Conservation (phyloP, 2,888 invertebrate species). For the Zhuqinia jingwanae region DNA sequence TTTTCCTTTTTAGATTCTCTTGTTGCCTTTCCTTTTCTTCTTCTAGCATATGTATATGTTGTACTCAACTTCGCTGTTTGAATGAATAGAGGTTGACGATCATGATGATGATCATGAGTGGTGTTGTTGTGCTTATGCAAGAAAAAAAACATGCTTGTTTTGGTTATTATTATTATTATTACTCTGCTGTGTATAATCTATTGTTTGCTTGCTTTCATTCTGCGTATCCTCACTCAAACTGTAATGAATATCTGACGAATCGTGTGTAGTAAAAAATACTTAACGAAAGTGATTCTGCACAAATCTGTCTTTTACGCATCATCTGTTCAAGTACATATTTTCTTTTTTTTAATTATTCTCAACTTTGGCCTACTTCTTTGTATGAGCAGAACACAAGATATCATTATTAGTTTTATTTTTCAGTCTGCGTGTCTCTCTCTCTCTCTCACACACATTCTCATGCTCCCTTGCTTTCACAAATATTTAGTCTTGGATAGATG, state of each 20-base stretch:
- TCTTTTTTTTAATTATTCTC: too few relatives aligned
- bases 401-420: too few relatives aligned
- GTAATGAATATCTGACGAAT: not conserved
- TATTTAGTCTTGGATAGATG: too few relatives aligned
- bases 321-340: too few relatives aligned
- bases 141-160: conserved; percentile 7
- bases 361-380: too few relatives aligned
- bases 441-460: too few relatives aligned
- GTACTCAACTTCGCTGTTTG: not conserved
- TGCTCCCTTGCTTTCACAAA: too few relatives aligned
- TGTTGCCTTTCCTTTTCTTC: not conserved
- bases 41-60: not conserved
- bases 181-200: not conserved
- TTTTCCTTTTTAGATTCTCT: conserved; percentile 23
- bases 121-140: not conserved
- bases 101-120: not conserved
- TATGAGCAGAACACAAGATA: too few relatives aligned
- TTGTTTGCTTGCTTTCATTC: not conserved
- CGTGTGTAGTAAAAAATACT: not conserved
- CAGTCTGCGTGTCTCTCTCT: too few relatives aligned
- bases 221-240: not conserved
- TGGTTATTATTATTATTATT: not conserved
- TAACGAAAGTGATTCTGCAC: too few relatives aligned
- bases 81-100: too few relatives aligned
- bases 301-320: too few relatives aligned